Conservation (phyloP, 2,888 invertebrate species). For the Eupithecia dodoneata region DNA sequence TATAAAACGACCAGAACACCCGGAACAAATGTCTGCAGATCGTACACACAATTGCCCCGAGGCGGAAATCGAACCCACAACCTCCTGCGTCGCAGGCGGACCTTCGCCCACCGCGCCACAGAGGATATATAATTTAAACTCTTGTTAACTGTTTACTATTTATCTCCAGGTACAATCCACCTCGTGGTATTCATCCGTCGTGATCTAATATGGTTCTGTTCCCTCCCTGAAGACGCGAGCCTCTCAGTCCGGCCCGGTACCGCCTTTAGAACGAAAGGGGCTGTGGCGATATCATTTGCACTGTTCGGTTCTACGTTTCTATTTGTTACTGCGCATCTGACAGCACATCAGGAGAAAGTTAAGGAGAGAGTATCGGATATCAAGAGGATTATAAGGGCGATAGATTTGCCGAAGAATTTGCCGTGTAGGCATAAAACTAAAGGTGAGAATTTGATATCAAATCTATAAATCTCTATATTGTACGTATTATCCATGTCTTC, state of each 20-base stretch:
- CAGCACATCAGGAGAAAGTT: conserved; percentile 95
- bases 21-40: too few species aligned
- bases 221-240: conserved; percentile 94
- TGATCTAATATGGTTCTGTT: conserved; percentile 98
- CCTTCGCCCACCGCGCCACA: too few species aligned
- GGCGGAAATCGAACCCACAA: too few species aligned
- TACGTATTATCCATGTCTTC: neutral
- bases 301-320: conserved; percentile 97
- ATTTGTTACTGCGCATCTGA: conserved; percentile 97
- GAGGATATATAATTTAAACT: too few species aligned
- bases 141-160: neutral
- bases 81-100: too few species aligned
- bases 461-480: neutral
- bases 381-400: conserved; percentile 90
- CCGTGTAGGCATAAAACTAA: conserved; percentile 90
- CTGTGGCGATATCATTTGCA: conserved; percentile 95
- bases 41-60: too few species aligned
- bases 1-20: too few species aligned
- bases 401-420: conserved; percentile 92
- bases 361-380: conserved; percentile 94
- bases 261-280: conserved; percentile 97
- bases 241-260: conserved; percentile 95
- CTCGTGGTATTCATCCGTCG: conserved; percentile 94
- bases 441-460: conserved; percentile 69
- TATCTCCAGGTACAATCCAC: conserved; percentile 89